A percentile compares a stretch with the other conserved stretches of the same genome.
phyloP scores from a whole-genome alignment of 1,140 invertebrate genomes.

The Galleria mellonella region DNA sequence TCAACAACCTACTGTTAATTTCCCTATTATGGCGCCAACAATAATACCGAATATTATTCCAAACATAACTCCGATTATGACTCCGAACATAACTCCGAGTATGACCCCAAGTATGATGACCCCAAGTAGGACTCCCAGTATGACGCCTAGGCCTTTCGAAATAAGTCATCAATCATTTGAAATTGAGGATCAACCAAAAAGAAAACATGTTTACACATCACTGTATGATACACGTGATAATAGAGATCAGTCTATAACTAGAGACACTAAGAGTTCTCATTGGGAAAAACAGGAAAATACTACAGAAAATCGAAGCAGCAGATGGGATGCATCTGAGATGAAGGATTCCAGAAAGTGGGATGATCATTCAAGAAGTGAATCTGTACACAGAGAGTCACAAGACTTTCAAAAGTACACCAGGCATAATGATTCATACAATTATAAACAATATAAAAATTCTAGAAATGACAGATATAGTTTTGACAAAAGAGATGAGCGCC shows the following conservation, averaged over 20 bases:
- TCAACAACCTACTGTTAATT: slow-evolving; percentile 1
- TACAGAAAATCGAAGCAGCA: slow-evolving; percentile 4
- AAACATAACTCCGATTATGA: slow-evolving; percentile 16
- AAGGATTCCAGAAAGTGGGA: slow-evolving; percentile 1
- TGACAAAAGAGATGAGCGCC: slow-evolving; percentile 11
- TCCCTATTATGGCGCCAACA: slow-evolving; percentile 6
- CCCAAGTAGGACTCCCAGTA: slow-evolving; percentile 10
- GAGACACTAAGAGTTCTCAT: slow-evolving; percentile 10
- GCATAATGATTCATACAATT: slow-evolving; percentile 10
- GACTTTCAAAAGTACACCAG: not conserved
- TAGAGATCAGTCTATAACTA: slow-evolving; percentile 14
- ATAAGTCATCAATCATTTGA: slow-evolving; percentile 43
- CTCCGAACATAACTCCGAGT: slow-evolving; percentile 21
- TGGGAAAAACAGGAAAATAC: slow-evolving; percentile 10
- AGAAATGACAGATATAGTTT: slow-evolving; percentile 8
- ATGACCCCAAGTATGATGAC: slow-evolving; percentile 16
- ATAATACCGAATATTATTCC: slow-evolving; percentile 1
- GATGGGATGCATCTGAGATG: not conserved
- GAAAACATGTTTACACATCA: slow-evolving; percentile 45
- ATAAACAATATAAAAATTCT: slow-evolving; percentile 19
- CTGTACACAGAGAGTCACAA: not conserved
- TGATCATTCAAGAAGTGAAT: not conserved
- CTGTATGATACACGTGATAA: slow-evolving; percentile 19
- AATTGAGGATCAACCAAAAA: slow-evolving; percentile 22
- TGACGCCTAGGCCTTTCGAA: not conserved